Percentiles rank a stretch among this genome's conserved stretches.
Evolutionary conservation across 2,113 vertebrate genomes (phyloP).

Genomic region (Daboia siamensis): DNA sequence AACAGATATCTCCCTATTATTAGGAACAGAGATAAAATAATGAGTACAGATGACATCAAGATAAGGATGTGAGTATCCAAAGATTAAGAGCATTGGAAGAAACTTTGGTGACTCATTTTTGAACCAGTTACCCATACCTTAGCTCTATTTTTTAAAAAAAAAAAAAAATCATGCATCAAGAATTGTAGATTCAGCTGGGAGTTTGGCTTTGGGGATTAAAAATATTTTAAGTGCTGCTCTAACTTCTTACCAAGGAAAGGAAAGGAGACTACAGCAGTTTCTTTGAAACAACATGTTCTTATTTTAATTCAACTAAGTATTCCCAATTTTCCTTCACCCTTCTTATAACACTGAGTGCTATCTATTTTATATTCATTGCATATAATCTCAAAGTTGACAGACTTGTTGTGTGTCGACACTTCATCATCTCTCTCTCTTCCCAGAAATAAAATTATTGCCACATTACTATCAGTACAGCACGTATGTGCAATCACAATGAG

Average conservation of each 20-base stretch:
- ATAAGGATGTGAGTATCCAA: neutral
- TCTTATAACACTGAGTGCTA: neutral
- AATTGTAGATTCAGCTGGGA: neutral
- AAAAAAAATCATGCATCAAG: neutral
- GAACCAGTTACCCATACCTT: neutral
- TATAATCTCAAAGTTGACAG: neutral
- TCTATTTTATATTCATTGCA: neutral
- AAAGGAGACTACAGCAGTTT: neutral
- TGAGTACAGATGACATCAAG: neutral
- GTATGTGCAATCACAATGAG: neutral
- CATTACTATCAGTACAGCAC: neutral
- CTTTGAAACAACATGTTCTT: neutral
- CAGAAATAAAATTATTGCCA: constrained; percentile 18
- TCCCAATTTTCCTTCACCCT: neutral
- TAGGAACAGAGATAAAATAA: neutral
- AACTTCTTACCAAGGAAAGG: neutral
- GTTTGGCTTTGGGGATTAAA: neutral
- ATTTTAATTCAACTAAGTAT: neutral
- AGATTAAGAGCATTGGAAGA: neutral
- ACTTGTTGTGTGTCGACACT: neutral
- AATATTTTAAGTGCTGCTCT: neutral
- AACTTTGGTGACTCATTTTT: neutral
- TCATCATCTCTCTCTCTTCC: neutral
- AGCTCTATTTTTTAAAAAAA: neutral
- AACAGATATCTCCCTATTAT: neutral